Evolutionary conservation across 2,888 invertebrate species (phyloP).

Genomic region (Lasioglossum zephyrum): DNA sequence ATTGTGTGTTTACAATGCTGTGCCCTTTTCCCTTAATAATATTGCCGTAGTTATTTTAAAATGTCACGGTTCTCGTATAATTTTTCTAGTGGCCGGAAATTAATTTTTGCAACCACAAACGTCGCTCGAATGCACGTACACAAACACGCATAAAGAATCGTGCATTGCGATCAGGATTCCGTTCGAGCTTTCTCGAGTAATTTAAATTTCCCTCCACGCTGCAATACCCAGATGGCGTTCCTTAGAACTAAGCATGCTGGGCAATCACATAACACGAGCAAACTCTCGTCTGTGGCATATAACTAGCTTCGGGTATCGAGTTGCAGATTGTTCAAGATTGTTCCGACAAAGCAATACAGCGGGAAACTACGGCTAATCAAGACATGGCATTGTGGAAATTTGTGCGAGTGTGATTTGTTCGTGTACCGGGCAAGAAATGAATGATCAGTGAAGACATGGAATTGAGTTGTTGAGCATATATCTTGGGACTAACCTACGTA

Average conservation of each 20-base stretch:
- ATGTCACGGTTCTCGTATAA: neutral
- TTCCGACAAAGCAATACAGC: slow-evolving; percentile 40
- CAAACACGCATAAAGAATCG: neutral
- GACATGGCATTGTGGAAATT: slow-evolving; percentile 15
- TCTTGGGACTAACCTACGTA: slow-evolving; percentile 36
- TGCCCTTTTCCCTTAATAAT: neutral
- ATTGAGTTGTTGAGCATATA: slow-evolving; percentile 7
- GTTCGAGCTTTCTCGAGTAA: neutral
- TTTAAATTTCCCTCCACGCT: slow-evolving; percentile 6
- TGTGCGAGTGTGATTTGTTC: slow-evolving; percentile 40
- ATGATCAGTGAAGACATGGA: slow-evolving; percentile 2
- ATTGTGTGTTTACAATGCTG: neutral
- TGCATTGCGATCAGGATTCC: neutral
- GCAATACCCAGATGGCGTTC: slow-evolving; percentile 13
- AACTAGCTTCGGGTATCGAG: slow-evolving; percentile 43
- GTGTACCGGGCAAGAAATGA: slow-evolving; percentile 20
- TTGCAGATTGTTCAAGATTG: slow-evolving; percentile 42
- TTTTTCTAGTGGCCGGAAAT: neutral
- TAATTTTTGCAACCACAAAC: neutral
- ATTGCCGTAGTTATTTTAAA: neutral
- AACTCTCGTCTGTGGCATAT: slow-evolving; percentile 52
- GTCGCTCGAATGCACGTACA: neutral
- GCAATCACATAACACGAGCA: slow-evolving; percentile 44
- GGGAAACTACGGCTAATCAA: slow-evolving; percentile 31
- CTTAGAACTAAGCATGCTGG: slow-evolving; percentile 14